A percentile compares a stretch with the other conserved stretches of the same genome.
These are phyloP conservation scores for Ptiloglossa arizonensis DNA, from an alignment of 1,140 invertebrate species.

Conservation along the genomic window DNA sequence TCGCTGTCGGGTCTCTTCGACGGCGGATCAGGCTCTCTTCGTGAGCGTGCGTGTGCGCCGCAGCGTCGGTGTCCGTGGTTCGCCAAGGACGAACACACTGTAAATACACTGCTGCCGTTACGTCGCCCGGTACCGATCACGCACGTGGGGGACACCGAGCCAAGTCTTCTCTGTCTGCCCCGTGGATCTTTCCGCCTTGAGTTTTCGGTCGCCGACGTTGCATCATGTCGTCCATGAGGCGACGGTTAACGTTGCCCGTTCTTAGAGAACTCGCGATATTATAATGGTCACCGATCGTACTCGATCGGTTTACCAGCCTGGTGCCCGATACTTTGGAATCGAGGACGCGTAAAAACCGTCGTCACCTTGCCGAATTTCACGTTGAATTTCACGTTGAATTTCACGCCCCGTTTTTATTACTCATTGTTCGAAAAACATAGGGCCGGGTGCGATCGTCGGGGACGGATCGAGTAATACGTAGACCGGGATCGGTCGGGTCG, in stretches of 20 bases:
- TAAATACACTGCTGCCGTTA: slow-evolving; percentile 27
- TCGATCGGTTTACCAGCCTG: too few relatives aligned
- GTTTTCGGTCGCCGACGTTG: neutral
- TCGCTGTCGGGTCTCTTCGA: slow-evolving; percentile 70
- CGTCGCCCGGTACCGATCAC: slow-evolving; percentile 12
- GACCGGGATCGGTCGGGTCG: too few relatives aligned
- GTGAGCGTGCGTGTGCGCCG: neutral
- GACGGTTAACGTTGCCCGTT: neutral
- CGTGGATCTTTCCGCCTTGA: neutral
- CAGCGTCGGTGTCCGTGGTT: slow-evolving; percentile 15
- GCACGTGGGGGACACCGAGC: slow-evolving; percentile 15
- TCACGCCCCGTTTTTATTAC: too few relatives aligned
- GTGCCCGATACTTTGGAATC: too few relatives aligned
- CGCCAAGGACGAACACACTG: slow-evolving; percentile 48
- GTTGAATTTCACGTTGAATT: too few relatives aligned
- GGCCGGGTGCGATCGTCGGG: too few relatives aligned
- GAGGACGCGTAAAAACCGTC: too few relatives aligned
- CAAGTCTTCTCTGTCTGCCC: neutral
- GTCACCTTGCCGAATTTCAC: too few relatives aligned
- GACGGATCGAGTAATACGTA: too few relatives aligned
- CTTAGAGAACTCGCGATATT: too few relatives aligned
- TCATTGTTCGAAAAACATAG: too few relatives aligned
- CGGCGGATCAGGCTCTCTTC: slow-evolving; percentile 50
- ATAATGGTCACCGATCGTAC: too few relatives aligned
- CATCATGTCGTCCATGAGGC: neutral